Conservation (phyloP, 2,888 invertebrate genomes). For the Encarsia formosa region DNA sequence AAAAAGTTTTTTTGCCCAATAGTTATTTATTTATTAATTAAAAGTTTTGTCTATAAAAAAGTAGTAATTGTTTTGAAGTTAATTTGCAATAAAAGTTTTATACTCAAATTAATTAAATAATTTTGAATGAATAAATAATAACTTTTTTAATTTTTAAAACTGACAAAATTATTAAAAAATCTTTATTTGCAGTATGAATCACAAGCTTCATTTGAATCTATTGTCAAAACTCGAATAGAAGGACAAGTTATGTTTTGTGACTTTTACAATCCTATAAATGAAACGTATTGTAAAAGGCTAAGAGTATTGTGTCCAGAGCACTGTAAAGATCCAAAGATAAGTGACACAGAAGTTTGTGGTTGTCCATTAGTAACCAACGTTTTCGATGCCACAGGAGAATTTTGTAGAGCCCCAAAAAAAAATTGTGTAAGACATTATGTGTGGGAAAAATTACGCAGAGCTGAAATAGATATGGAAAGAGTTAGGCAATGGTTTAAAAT, state of each 20-base stretch:
- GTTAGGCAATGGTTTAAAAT: slow-evolving; percentile 87
- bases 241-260: slow-evolving; percentile 98
- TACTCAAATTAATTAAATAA: too few relatives aligned
- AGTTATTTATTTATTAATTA: background rate
- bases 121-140: too few relatives aligned
- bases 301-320: slow-evolving; percentile 97
- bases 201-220: slow-evolving; percentile 93
- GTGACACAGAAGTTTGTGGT: slow-evolving; percentile 85
- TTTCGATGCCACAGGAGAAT: slow-evolving; percentile 79
- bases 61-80: too few relatives aligned
- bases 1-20: too few relatives aligned
- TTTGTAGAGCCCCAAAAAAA: slow-evolving; percentile 85
- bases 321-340: slow-evolving; percentile 88
- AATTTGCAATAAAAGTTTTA: too few relatives aligned
- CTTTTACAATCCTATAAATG: slow-evolving; percentile 81
- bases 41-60: too few relatives aligned
- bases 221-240: slow-evolving; percentile 90
- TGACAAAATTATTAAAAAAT: too few relatives aligned
- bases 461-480: slow-evolving; percentile 93
- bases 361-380: slow-evolving; percentile 83
- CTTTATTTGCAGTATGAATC: slow-evolving; percentile 73
- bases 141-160: too few relatives aligned
- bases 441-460: slow-evolving; percentile 92
- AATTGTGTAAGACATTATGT: slow-evolving; percentile 87
- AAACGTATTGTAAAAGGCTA: slow-evolving; percentile 92